Base-by-base conservation (phyloP, 2,888 invertebrate species). In the Cataglyphis altisquamis region DNA sequence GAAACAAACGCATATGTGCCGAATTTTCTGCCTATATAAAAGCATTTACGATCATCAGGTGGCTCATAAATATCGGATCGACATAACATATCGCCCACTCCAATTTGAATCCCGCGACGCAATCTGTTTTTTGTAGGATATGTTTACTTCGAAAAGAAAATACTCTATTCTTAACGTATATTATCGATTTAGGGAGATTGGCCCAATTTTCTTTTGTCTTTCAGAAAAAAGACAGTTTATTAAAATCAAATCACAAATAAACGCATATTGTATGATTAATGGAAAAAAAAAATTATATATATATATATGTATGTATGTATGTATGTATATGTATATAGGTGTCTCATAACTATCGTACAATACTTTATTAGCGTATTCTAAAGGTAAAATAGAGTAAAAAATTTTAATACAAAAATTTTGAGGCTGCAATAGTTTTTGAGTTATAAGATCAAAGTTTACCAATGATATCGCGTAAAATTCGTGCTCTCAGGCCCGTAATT, bases 1-100 rank as follows among this genome's bases (percentile, higher is more conserved):
- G 52, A 70, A 52, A 41, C 15, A 55, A 72, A 55, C n/a, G n/a
- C 57, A 39, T 73, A 45, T 32, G 52, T 32, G 48, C 39, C 84
- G 74, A 90, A 87, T 86, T 90, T 83, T 81, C 82, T 73, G 78
- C 77, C 86, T 70, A 87, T 91, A 86, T 82, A 68, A 84, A 90
- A 84, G 84, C 87, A 83, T 87, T 90, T 91, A 88, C 84, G 85
- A 88, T 91, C 90, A 88, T 86, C 87, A 89, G 83, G 85, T 90
- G 88, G 86, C 86, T 90, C 85, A 83, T 90, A 88, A 90, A 87
- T 83, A 86, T 62, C 62, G 21, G 5, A 36, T 21, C 6, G 36
- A n/a, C 41, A 60, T 70, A 48, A 86, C 82, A 48, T 77, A 81
- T 68, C 41, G 63, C 25, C 9, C 32, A 9, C 21, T 25, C 3